These are phyloP conservation scores for Setipinna tenuifilis DNA, from an alignment of 2,797 vertebrate species.

Conservation along the genomic window DNA sequence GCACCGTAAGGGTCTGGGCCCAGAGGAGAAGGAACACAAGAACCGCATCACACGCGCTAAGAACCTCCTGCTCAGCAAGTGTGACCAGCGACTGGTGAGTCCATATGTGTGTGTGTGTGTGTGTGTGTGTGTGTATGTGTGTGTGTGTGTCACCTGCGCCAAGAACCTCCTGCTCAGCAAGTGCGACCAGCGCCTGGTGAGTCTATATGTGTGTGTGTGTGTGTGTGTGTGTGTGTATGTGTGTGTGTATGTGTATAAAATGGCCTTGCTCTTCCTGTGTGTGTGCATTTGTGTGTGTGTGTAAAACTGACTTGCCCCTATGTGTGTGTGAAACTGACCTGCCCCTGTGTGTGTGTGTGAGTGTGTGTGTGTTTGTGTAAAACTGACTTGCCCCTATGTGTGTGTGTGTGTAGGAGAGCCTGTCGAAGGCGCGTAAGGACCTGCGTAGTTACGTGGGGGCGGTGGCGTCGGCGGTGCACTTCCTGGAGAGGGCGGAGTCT, in stretches of 20 bases:
- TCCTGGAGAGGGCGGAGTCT: slow-evolving; percentile 69
- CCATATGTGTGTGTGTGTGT: neutral
- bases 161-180: slow-evolving; percentile 67
- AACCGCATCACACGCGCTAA: slow-evolving; percentile 65
- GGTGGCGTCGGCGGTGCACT: slow-evolving; percentile 58
- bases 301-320: neutral
- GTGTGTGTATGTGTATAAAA: neutral
- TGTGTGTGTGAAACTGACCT: neutral
- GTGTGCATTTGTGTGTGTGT: neutral
- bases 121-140: neutral
- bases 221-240: neutral
- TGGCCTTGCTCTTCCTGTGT: too few relatives aligned
- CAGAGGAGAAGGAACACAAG: slow-evolving; percentile 52
- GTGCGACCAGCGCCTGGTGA: slow-evolving; percentile 65
- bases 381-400: too few relatives aligned
- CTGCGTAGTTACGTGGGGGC: slow-evolving; percentile 68
- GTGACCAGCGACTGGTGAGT: slow-evolving; percentile 64
- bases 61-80: slow-evolving; percentile 65
- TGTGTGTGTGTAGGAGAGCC: slow-evolving; percentile 64
- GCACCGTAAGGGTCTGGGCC: slow-evolving; percentile 52
- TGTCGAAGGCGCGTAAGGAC: slow-evolving; percentile 68
- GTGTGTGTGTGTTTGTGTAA: too few relatives aligned
- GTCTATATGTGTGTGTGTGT: neutral
- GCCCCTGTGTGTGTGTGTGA: too few relatives aligned
- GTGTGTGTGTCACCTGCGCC: slow-evolving; percentile 56